Conservation (phyloP, 2,113 vertebrate species). For the Takifugu bimaculatus region DNA sequence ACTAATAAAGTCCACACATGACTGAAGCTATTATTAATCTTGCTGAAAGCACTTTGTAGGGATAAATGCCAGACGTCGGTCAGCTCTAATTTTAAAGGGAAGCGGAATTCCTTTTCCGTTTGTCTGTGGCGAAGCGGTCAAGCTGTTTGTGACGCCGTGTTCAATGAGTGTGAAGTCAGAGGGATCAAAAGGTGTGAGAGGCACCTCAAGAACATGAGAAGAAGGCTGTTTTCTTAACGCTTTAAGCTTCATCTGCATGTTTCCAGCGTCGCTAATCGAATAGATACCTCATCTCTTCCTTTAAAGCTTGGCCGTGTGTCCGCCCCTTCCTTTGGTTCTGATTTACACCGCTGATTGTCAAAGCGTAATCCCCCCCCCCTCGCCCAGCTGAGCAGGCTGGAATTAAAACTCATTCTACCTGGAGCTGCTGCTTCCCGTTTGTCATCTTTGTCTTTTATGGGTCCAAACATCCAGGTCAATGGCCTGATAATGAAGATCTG, state of each 20-base stretch:
- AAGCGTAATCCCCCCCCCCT: constrained; percentile 7
- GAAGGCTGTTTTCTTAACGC: neutral
- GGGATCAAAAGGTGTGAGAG: neutral
- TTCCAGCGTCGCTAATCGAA: constrained; percentile 40
- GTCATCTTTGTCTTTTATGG: no score
- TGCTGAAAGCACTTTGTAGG: constrained; percentile 47
- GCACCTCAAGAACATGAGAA: neutral
- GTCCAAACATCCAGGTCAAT: no score
- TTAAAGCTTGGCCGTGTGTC: neutral
- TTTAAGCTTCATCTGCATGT: constrained; percentile 15
- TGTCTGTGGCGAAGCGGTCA: constrained; percentile 21
- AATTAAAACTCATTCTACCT: no score
- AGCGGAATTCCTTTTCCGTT: constrained; percentile 28
- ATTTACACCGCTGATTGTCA: constrained; percentile 22
- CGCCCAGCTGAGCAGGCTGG: constrained; percentile 11
- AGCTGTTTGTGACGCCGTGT: neutral
- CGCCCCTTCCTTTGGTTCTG: constrained; percentile 10
- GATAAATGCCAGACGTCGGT: constrained; percentile 50
- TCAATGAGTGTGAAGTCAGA: neutral
- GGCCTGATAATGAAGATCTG: no score
- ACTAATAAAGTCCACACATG: constrained; percentile 68
- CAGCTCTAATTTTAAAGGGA: constrained; percentile 47
- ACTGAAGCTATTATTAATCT: constrained; percentile 65
- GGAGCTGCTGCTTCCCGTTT: no score
- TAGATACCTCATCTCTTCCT: neutral